phyloP scores from a whole-genome alignment of 53 echinoderm and acorn worm species.

The Zoroaster sp. region DNA sequence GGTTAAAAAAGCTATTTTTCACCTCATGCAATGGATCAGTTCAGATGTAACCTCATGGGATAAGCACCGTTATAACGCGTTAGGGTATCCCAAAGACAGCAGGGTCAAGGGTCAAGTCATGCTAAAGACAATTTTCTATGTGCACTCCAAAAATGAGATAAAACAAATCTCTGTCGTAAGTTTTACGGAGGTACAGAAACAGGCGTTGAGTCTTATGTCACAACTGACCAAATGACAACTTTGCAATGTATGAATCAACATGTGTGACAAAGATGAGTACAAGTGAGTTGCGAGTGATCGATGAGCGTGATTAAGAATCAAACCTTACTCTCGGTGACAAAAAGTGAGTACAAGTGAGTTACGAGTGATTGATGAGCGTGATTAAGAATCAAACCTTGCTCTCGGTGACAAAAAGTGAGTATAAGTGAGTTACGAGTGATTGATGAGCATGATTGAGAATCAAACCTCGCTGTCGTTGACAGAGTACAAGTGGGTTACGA shows the following conservation, averaged over 20 bases:
- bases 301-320: neutral
- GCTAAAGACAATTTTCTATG: no score
- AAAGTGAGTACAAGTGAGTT: neutral
- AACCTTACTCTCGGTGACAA: neutral
- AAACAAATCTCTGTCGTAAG: no score
- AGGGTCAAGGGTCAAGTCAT: no score
- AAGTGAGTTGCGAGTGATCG: neutral
- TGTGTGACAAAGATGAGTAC: neutral
- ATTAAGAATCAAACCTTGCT: slow-evolving; percentile 1
- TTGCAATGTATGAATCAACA: neutral
- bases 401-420: neutral
- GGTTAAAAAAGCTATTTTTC: no score
- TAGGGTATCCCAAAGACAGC: no score
- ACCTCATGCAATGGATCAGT: no score
- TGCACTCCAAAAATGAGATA: no score
- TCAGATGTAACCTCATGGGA: no score
- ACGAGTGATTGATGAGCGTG: neutral
- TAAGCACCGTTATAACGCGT: no score
- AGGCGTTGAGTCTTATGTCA: neutral
- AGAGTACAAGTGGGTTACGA: neutral
- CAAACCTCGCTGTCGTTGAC: neutral
- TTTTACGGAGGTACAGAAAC: no score
- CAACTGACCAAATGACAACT: neutral
- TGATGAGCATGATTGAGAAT: neutral
- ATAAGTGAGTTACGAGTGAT: neutral